A percentile compares a stretch with the other conserved stretches of the same genome.
Evolutionary conservation across 2,113 vertebrate genomes (phyloP).

Genomic region (Grammomys surdaster): DNA sequence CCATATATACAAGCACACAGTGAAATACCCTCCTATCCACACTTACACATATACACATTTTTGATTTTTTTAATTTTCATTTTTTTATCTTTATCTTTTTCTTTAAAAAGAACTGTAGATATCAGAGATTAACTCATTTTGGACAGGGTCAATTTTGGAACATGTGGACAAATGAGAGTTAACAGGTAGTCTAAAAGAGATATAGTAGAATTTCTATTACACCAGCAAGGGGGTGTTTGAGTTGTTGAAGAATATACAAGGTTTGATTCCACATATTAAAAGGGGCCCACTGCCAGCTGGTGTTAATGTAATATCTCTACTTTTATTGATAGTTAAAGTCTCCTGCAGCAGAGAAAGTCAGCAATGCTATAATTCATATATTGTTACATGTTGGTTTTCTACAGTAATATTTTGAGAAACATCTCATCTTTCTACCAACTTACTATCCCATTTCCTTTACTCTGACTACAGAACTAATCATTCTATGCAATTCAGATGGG

Average conservation of each 20-base stretch:
- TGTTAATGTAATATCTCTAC: neutral
- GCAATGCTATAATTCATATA: neutral
- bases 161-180: neutral
- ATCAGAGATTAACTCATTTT: neutral
- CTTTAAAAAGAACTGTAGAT: neutral
- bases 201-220: neutral
- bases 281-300: neutral
- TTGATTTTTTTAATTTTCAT: too few relatives aligned
- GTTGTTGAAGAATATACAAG: neutral
- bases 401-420: conserved; percentile 50
- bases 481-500: neutral
- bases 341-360: conserved; percentile 2
- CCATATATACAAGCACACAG: neutral
- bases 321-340: conserved; percentile 55
- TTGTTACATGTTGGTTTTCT: conserved; percentile 24
- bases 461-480: neutral
- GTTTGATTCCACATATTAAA: conserved; percentile 2
- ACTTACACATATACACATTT: neutral
- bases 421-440: conserved; percentile 15
- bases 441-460: neutral
- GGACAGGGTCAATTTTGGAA: neutral
- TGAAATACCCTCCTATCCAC: neutral
- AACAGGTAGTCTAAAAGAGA: neutral
- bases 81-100: neutral
- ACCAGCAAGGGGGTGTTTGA: neutral